phyloP scores from a whole-genome alignment of 1,140 invertebrate species.

The Drosophila bifasciata region DNA sequence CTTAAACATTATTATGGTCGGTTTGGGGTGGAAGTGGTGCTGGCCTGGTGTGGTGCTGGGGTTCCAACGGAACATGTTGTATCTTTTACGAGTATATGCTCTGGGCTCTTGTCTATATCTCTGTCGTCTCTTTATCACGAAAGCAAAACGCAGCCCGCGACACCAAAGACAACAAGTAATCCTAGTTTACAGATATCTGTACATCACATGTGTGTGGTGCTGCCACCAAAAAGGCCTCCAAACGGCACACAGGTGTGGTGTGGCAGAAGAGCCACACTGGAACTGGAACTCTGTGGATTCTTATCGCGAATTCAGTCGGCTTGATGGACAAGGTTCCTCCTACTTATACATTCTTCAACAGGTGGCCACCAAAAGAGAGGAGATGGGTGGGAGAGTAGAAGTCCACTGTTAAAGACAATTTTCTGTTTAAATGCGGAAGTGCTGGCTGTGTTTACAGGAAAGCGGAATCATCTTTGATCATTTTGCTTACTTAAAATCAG shows the following conservation, averaged over 20 bases:
- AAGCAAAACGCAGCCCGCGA: conserved; percentile 16
- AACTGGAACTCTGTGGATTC: conserved; percentile 21
- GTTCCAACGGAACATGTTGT: conserved; percentile 75
- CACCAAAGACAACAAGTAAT: conserved; percentile 72
- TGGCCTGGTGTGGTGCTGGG: conserved; percentile 36
- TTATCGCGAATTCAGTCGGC: conserved; percentile 48
- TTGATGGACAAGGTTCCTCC: conserved; percentile 49
- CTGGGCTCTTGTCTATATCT: conserved; percentile 65
- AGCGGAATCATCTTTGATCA: too few relatives aligned
- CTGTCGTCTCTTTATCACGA: conserved; percentile 55
- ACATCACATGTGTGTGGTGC: conserved; percentile 21
- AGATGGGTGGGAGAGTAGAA: too few relatives aligned
- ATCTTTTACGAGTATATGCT: conserved; percentile 42
- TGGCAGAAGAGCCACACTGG: conserved; percentile 8
- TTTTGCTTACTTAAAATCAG: too few relatives aligned
- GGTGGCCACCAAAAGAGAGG: background rate
- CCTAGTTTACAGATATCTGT: conserved; percentile 65
- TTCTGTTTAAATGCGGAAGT: too few relatives aligned
- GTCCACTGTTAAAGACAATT: too few relatives aligned
- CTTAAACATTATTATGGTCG: conserved; percentile 53
- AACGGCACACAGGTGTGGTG: conserved; percentile 20
- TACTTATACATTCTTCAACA: background rate
- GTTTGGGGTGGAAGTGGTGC: conserved; percentile 56
- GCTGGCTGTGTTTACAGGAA: too few relatives aligned
- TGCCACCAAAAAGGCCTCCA: conserved; percentile 28